Evolutionary conservation across 2,888 invertebrate genomes (phyloP), one percentile per base, ranked within the genome.

Genomic region (Polyploca ridens): DNA sequence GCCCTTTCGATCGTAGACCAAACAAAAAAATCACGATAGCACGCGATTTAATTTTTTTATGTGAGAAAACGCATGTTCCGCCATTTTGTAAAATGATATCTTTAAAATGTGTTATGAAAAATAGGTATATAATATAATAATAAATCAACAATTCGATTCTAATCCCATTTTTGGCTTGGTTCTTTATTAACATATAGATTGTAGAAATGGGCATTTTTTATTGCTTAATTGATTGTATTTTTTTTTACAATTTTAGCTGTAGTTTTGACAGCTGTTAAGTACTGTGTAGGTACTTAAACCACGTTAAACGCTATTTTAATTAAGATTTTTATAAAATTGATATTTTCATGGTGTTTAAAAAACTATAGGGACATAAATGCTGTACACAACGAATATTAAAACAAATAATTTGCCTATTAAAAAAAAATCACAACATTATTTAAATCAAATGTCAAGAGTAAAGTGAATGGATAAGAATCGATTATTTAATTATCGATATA

Each of bases 391-490:
- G 2, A 2, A 13, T 41, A 41, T 3, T 35, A 6, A 35, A 35
- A 35, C 35, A 35, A 3, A 14, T 49, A 49, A 49, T 49, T 16
- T n/a, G 16, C 49, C 16, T 19, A 16, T 10, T 3, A 10, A 8
- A 54, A 19, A 41, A 41, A 13, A 19, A 19, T 19, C n/a, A 0
- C 10, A 54, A 19, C 8, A 19, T 54, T 4, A 19, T 10, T 54
- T 7, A 6, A 54, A 54, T 54, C 54, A 3, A 54, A 54, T 19
- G 19, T 54, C 54, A 54, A 10, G 10, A 19, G 54, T 41, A 27
- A 41, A 61, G 27, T 19, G 44, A n/a, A n/a, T 61, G 13, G 41
- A 61, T 44, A 61, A 59, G 14, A 54, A 61, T 61, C 44, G 27
- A 61, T 54, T 27, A 41, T 44, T 61, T 61, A 16, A 44, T 27